A percentile compares a stretch with the other conserved stretches of the same genome.
phyloP scores from a whole-genome alignment of 2,888 invertebrate genomes.

The Macrophya annulata region DNA sequence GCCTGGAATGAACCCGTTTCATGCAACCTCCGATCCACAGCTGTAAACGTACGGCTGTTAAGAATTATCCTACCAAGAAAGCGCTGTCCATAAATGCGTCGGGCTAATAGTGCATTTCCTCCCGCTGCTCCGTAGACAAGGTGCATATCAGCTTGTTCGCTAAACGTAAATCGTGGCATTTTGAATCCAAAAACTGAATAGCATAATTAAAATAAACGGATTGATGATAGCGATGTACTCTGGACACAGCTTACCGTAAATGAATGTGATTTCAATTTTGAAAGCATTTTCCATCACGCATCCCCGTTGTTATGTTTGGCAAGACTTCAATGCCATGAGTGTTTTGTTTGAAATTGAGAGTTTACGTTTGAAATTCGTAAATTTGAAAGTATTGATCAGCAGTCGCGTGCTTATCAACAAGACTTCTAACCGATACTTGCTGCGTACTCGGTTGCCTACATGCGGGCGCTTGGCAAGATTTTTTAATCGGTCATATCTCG shows the following conservation, averaged over 20 bases:
- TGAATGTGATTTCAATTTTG: not conserved
- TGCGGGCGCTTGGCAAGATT: too few species aligned
- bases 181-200: too few species aligned
- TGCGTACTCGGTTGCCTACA: too few species aligned
- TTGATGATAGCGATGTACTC: not conserved
- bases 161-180: conserved; percentile 24
- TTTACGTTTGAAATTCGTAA: conserved; percentile 21
- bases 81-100: conserved; percentile 6
- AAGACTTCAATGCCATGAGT: not conserved
- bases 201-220: not conserved
- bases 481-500: too few species aligned
- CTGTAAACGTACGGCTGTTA: not conserved
- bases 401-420: conserved; percentile 13
- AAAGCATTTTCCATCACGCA: not conserved
- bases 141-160: conserved; percentile 10
- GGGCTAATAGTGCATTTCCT: conserved; percentile 14
- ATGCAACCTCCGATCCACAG: conserved; percentile 16
- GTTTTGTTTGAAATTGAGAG: too few species aligned
- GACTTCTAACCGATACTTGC: too few species aligned
- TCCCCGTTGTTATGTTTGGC: conserved; percentile 23
- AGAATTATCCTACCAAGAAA: conserved; percentile 2
- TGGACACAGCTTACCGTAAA: conserved; percentile 4
- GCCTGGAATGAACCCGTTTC: conserved; percentile 18
- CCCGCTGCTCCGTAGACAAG: conserved; percentile 5
- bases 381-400: not conserved